Evolutionary conservation across 2,888 invertebrate genomes (phyloP).

Genomic region (Brachycybe producta): DNA sequence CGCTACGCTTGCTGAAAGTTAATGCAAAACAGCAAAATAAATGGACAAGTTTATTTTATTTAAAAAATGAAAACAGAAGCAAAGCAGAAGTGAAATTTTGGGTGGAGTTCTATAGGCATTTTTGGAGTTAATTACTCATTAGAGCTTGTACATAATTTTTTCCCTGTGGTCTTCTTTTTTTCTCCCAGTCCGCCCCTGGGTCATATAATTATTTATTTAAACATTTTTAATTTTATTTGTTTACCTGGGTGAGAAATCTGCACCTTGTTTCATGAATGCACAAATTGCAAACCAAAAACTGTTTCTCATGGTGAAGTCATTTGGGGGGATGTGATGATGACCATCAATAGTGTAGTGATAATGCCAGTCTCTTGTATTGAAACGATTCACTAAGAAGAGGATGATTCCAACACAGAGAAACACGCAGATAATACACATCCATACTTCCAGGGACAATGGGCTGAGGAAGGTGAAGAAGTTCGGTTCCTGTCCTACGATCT

Average conservation of each 20-base stretch:
- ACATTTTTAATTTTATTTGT: background rate
- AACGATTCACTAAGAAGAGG: slow-evolving; percentile 42
- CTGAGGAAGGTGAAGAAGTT: slow-evolving; percentile 45
- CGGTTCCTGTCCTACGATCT: slow-evolving; percentile 39
- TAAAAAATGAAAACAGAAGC: too few species aligned
- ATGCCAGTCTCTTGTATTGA: slow-evolving; percentile 43
- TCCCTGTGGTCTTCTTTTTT: background rate
- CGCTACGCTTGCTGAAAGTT: too few species aligned
- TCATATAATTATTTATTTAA: too few species aligned
- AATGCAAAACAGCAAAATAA: too few species aligned
- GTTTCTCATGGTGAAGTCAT: slow-evolving; percentile 40
- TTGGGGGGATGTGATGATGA: background rate
- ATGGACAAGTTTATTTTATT: too few species aligned
- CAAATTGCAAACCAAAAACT: slow-evolving; percentile 45
- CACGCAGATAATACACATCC: slow-evolving; percentile 43
- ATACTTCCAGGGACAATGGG: slow-evolving; percentile 41
- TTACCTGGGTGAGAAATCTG: slow-evolving; percentile 43
- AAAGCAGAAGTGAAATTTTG: too few species aligned
- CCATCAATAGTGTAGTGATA: slow-evolving; percentile 25
- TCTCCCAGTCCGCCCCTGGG: background rate
- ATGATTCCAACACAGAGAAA: slow-evolving; percentile 42
- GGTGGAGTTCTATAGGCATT: too few species aligned
- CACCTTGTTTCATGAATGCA: slow-evolving; percentile 46
- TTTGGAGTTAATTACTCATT: too few species aligned
- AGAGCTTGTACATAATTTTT: background rate